Conservation (phyloP, 2,113 vertebrate species). For the Mixornis gularis region DNA sequence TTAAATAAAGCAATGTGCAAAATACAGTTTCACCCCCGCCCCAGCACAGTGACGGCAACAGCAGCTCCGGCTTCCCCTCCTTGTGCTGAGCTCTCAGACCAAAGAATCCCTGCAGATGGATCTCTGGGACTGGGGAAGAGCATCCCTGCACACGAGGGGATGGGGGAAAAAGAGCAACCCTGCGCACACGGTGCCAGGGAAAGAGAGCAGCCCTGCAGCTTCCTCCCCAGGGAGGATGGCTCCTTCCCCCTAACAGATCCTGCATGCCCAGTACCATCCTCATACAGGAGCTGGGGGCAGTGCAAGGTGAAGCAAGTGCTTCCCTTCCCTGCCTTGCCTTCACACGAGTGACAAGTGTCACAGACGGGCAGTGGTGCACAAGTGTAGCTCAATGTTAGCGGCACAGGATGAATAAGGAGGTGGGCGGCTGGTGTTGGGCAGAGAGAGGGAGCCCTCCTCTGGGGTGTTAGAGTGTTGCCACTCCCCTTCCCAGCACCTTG, state of each 20-base stretch:
- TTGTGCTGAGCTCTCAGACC: neutral
- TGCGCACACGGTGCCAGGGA: neutral
- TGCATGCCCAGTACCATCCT: neutral
- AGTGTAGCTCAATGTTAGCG: neutral
- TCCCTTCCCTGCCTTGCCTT: neutral
- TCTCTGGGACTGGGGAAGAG: neutral
- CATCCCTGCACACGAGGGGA: neutral
- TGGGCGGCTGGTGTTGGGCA: neutral
- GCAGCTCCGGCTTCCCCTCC: fast-evolving
- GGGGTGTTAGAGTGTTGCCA: neutral
- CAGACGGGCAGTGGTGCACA: neutral
- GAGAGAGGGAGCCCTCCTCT: neutral
- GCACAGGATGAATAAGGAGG: neutral
- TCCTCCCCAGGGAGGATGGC: neutral
- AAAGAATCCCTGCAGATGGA: neutral
- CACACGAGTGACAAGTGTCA: neutral
- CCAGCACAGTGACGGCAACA: no score
- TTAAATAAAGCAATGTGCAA: neutral
- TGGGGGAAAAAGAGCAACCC: neutral
- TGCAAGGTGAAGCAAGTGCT: neutral
- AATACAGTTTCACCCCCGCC: neutral
- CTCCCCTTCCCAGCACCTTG: neutral
- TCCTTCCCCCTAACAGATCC: neutral
- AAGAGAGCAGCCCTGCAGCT: neutral
- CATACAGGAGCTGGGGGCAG: neutral